These are phyloP conservation scores for Maccullochella peelii DNA, from an alignment of 2,113 vertebrate genomes.

Conservation along the genomic window DNA sequence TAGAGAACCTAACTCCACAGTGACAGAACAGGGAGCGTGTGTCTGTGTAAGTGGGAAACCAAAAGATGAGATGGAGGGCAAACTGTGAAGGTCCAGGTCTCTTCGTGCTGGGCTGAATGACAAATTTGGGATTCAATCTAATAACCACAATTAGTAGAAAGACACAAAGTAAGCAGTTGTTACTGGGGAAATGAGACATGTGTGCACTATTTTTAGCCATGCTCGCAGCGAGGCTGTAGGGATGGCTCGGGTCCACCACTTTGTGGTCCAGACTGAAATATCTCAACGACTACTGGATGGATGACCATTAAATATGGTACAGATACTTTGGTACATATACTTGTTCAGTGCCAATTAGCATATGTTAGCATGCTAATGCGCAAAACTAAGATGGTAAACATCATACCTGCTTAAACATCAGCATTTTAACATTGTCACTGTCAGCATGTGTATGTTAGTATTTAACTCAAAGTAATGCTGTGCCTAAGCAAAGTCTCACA, in stretches of 20 bases:
- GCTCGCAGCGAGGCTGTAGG: background rate
- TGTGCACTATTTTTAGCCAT: background rate
- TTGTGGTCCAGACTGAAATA: background rate
- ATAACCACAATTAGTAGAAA: constrained; percentile 1
- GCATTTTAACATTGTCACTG: background rate
- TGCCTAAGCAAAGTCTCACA: background rate
- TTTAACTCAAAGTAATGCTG: background rate
- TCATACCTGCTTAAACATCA: background rate
- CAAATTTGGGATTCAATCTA: background rate
- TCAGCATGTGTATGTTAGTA: background rate
- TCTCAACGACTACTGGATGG: background rate
- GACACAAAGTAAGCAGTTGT: constrained; percentile 2
- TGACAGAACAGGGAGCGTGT: background rate
- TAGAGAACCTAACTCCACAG: background rate
- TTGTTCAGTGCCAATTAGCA: background rate
- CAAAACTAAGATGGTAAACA: background rate
- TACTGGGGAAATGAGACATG: background rate
- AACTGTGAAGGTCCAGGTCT: background rate
- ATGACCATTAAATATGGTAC: background rate
- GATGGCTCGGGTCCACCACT: background rate
- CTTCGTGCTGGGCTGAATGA: background rate
- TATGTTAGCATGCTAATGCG: background rate
- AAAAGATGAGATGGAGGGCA: background rate
- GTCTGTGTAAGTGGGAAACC: background rate
- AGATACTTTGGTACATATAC: background rate